Evolutionary conservation across 2,113 vertebrate species (phyloP).

Genomic region (Aegithalos caudatus): DNA sequence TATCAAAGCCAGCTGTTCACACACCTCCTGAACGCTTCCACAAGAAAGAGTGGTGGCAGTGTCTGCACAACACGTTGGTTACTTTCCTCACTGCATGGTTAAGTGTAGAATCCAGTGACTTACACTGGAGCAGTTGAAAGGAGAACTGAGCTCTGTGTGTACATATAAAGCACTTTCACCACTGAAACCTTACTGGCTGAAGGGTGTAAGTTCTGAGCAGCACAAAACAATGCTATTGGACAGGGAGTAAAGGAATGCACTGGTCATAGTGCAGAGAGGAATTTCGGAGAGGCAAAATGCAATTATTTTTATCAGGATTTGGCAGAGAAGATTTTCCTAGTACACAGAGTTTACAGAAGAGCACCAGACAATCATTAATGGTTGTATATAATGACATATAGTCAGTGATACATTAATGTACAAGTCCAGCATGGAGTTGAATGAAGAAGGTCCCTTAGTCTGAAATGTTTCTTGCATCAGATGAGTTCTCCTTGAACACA

Average conservation of each 20-base stretch:
- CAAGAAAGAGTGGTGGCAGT: not conserved
- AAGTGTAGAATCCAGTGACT: not conserved
- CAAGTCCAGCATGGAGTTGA: not conserved
- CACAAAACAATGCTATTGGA: not conserved
- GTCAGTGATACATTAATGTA: not conserved
- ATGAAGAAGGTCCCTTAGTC: not conserved
- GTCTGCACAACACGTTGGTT: fast-evolving
- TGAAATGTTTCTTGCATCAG: not conserved
- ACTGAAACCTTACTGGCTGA: not conserved
- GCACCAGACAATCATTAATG: not conserved
- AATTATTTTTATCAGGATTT: not conserved
- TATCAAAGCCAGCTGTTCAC: not conserved
- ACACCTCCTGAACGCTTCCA: not conserved
- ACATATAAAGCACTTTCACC: not conserved
- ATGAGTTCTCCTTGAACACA: not conserved
- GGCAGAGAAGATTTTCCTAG: not conserved
- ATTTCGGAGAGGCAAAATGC: not conserved
- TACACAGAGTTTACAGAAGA: not conserved
- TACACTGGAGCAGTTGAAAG: not conserved
- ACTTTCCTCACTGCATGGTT: not conserved
- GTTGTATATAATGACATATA: too few species aligned
- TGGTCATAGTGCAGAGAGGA: not conserved
- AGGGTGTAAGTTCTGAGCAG: not conserved
- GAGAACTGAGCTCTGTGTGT: not conserved
- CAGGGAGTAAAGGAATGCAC: not conserved